Percentiles rank a stretch among this genome's conserved stretches.
Evolutionary conservation across 2,113 vertebrate genomes (phyloP).

Genomic region (Sarotherodon lohbergeri): DNA sequence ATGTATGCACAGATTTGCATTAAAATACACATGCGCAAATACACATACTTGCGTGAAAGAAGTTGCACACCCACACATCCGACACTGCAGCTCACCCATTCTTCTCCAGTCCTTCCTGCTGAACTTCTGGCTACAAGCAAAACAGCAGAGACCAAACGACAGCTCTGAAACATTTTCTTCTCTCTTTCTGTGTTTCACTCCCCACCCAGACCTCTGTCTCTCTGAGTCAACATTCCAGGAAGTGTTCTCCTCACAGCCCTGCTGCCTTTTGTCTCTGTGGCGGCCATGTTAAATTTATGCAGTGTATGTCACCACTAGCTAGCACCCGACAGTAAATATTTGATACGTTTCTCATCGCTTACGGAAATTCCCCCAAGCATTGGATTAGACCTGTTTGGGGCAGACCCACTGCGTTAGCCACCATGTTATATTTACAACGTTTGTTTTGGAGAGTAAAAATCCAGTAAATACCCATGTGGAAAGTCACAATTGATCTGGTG

Average conservation of each 20-base stretch:
- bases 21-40: background rate
- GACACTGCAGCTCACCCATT: background rate
- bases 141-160: conserved; percentile 14
- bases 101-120: background rate
- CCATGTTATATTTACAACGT: conserved; percentile 54
- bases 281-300: conserved; percentile 66
- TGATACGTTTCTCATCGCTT: conserved; percentile 54
- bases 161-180: background rate
- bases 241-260: background rate
- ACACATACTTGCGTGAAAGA: background rate
- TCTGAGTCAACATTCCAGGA: background rate
- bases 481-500: background rate
- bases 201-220: background rate
- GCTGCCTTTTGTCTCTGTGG: conserved; percentile 41
- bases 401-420: background rate
- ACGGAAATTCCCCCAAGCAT: conserved; percentile 37
- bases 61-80: background rate
- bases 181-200: conserved; percentile 1
- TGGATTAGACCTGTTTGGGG: conserved; percentile 34
- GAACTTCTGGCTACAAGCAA: background rate
- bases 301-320: conserved; percentile 45
- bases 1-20: background rate
- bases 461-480: background rate
- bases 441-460: conserved; percentile 44
- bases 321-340: conserved; percentile 61